Conservation (phyloP, 2,888 invertebrate genomes). For the Ectropis crepuscularia region DNA sequence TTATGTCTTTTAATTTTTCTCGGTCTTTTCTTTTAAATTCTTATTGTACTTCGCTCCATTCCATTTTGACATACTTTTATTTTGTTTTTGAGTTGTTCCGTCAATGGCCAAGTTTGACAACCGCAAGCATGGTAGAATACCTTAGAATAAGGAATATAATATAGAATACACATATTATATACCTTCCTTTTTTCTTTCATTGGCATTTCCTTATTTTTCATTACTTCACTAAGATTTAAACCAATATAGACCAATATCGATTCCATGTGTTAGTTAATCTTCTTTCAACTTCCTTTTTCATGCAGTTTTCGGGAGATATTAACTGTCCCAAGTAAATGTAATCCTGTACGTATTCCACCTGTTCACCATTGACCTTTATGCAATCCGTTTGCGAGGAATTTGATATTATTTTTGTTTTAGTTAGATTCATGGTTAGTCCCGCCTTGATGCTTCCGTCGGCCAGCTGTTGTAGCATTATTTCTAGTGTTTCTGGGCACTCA, state of each 20-base stretch:
- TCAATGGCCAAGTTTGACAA: constrained; percentile 28
- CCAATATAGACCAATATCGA: constrained; percentile 32
- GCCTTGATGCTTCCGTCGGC: constrained; percentile 26
- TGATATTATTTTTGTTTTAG: constrained; percentile 32
- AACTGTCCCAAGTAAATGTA: constrained; percentile 34
- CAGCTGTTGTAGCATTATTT: constrained; percentile 25
- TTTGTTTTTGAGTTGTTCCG: constrained; percentile 11
- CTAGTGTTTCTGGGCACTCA: constrained; percentile 15
- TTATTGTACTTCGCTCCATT: constrained; percentile 11
- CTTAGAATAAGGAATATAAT: no score
- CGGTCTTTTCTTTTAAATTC: constrained; percentile 4
- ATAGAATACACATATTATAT: constrained; percentile 25
- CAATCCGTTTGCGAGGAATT: constrained; percentile 2
- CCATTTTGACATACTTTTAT: constrained; percentile 11
- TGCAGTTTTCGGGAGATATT: constrained; percentile 28
- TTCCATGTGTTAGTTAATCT: constrained; percentile 33
- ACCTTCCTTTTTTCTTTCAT: no score
- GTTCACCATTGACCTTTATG: constrained; percentile 13
- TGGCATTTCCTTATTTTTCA: no score
- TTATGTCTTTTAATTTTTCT: constrained; percentile 5
- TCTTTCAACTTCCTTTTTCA: constrained; percentile 31
- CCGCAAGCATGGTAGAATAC: constrained; percentile 28
- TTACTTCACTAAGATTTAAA: constrained; percentile 25
- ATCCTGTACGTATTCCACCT: constrained; percentile 35
- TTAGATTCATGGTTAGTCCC: constrained; percentile 27